Base-by-base conservation (phyloP, 2,113 vertebrate species). In the Pachyramphus minor region DNA sequence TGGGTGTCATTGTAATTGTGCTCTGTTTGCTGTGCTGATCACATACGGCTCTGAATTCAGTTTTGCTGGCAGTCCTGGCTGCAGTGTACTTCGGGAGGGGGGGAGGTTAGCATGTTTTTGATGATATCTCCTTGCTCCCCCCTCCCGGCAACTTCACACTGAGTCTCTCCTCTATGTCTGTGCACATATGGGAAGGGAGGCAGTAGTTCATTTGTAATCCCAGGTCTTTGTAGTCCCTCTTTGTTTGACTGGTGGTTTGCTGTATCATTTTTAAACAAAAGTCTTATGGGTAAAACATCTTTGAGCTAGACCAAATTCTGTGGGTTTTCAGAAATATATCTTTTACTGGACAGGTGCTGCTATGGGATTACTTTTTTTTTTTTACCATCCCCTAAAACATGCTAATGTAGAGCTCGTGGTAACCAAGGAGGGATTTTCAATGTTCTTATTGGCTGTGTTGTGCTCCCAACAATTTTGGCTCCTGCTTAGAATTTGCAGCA, bases 21-120 rank as follows among this genome's bases (percentile, higher is more conserved):
- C 85, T 89, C 73, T 93, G 81, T 89, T 96, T 91, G 86, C 89
- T 96, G 92, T 96, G 90, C 83, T 78, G 81, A 64, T 95, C 92
- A 80, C 92, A 96, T 83, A 72, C 1, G 9, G 66, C 68, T 92
- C 74, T 58, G 90, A 56, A 82, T 94, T 93, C 81, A 68, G 86
- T 91, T 95, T 62, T 75, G 62, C 62, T 77, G 87, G 77, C 28
- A 21, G 64, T 81, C 79, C 75, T 83, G 78, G 42, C 75, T 88
- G 84, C 82, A 47, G 72, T 10, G 72, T 41, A 16, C 59, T 89
- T 84, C 1, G 12, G 10, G 56, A 20, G 21, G 21, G 31, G 55
- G 56, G n/a, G 21, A 27, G 47, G 42, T 12, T 45, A 42, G 37
- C 56, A 19, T 87, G 50, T 2, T 53, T 88, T 76, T 30, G 23